Evolutionary conservation across 2,113 vertebrate species (phyloP), one percentile per base, ranked within the genome.

Genomic region (Amblyopsis rosae): DNA sequence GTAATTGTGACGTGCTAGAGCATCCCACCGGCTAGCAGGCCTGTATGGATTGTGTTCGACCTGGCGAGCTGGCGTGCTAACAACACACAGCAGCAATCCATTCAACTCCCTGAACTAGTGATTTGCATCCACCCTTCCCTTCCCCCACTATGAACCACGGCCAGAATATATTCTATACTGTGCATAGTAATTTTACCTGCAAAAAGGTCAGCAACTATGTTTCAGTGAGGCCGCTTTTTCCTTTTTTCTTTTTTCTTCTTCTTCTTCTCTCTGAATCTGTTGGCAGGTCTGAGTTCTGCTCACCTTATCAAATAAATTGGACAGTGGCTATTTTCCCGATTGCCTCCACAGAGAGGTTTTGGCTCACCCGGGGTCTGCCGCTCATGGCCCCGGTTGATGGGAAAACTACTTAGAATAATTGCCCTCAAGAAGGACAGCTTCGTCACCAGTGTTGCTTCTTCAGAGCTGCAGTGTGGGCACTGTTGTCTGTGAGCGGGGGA

Each of bases 351-450:
- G 83, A 87, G 90, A 89, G 88, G 86, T 91, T 88, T 80, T 86
- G 84, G 83, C 86, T 90, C 83, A 86, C 87, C 86, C 74, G 41
- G 88, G 88, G 80, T 89, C 85, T 79, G 66, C 76, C 59, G 75
- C 88, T 89, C 73, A 6, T 70, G 67, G 86, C 82, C 77, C 51
- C n/a, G 45, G 79, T 84, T 90, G 87, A 91, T 90, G 89, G 88
- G 82, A 88, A 88, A 88, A 88, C 88, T 90, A 88, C 89, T 93
- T 89, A 90, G 76, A 90, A 88, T 93, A 92, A 92, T 91, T 91
- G 89, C 85, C 85, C 77, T 85, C 69, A 70, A 62, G 86, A 81
- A 86, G 80, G 77, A 79, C 41, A 66, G 56, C n/a, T 73, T 75
- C 58, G 16, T n/a, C 67, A 72, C 82, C 59, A 61, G 54, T 15